Evolutionary conservation across 2,797 vertebrate genomes (phyloP), one percentile per base, ranked within the genome.

Genomic region (Coreius guichenoti): DNA sequence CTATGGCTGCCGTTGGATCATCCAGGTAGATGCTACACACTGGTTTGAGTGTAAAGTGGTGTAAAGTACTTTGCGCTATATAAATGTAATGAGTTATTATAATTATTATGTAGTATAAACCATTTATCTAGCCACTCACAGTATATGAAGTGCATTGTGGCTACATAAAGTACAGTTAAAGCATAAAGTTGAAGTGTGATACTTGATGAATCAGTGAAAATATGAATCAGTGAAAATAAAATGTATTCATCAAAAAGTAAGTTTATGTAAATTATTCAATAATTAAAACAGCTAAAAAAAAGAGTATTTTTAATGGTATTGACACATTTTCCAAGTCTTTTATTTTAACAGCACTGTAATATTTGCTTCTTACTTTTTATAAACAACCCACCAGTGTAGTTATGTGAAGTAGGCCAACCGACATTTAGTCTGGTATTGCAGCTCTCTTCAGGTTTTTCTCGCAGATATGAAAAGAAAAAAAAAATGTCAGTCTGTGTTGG

Each of bases 401-500:
- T 23, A 56, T 76, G 51, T 43, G 36, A 84, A 61, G 69, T 63
- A 74, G 43, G 51, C 82, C 74, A 84, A 56, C 13, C 36, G 29
- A 19, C 68, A 39, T 80, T 80, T 70, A 13, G 21, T 1, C 63
- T 70, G 7, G 9, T 43, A 11, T 16, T 19, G 45, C 26, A 70
- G 36, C 54, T 77, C 75, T 58, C 75, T 72, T 70, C 51, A 84
- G 49, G 14, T n/a, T 80, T 85, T 80, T 54, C 54, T 72, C 31
- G 0, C 9, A 13, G 43, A 85, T 79, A 47, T 61, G 19, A 23
- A 63, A 29, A 29, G 39, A 21, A 58, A 3, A 21, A 54, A 23
- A 73, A 72, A 63, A 63, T 61, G 13, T 21, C 69, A 3, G 81
- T 77, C 31, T 68, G 26, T 76, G 90, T 85, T 86, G 90, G 89